Evolutionary conservation across 2,113 vertebrate genomes (phyloP).

Genomic region (Microcebus jonahi): DNA sequence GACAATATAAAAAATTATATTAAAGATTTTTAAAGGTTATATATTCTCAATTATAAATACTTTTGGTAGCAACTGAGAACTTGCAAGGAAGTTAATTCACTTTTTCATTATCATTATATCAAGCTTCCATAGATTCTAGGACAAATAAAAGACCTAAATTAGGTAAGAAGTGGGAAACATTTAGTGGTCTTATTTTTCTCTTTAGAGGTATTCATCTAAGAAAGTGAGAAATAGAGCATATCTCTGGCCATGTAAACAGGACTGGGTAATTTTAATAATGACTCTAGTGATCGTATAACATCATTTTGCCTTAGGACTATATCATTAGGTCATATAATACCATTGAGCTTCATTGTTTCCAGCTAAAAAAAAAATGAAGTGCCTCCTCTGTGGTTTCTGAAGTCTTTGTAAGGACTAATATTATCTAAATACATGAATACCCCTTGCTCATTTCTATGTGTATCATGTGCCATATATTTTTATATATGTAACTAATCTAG

Average conservation of each 20-base stretch:
- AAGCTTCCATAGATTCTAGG: not conserved
- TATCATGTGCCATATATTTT: not conserved
- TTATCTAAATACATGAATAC: not conserved
- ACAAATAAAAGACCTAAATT: not conserved
- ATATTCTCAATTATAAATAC: not conserved
- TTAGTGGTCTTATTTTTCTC: not conserved
- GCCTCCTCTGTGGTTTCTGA: not conserved
- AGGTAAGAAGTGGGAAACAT: not conserved
- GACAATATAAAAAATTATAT: not conserved
- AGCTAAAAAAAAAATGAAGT: not conserved
- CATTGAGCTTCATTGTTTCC: not conserved
- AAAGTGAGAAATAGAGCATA: not conserved
- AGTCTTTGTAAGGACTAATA: not conserved
- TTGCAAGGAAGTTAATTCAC: not conserved
- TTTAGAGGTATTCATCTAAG: not conserved
- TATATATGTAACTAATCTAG: not conserved
- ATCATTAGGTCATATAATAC: not conserved
- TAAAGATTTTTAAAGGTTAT: not conserved
- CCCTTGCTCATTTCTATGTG: not conserved
- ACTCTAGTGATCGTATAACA: not conserved
- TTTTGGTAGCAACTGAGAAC: not conserved
- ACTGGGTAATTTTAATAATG: not conserved
- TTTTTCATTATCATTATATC: not conserved
- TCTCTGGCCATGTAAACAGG: not conserved
- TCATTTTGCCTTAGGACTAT: not conserved